A percentile compares a stretch with the other conserved stretches of the same genome.
Evolutionary conservation across 2,888 invertebrate genomes (phyloP).

Genomic region (Chloroclysta siterata): DNA sequence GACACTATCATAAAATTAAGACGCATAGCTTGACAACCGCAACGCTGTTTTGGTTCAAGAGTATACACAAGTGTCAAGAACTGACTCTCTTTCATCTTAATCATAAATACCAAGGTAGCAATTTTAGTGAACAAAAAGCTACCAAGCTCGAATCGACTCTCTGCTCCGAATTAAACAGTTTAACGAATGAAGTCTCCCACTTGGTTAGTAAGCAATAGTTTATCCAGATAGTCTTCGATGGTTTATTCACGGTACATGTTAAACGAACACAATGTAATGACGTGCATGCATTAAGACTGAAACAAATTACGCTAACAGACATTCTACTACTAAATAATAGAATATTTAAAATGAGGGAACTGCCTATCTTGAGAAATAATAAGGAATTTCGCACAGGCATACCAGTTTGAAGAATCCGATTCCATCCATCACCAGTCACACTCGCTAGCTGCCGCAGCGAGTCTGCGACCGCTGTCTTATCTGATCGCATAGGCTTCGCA

Average conservation of each 20-base stretch:
- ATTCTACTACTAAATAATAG: conserved; percentile 39
- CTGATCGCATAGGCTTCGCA: conserved; percentile 33
- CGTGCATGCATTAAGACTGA: conserved; percentile 29
- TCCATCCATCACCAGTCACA: conserved; percentile 71
- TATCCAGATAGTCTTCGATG: conserved; percentile 16
- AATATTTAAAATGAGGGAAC: conserved; percentile 17
- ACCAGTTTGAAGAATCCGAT: conserved; percentile 59
- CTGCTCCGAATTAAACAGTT: conserved; percentile 6
- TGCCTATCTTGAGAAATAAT: conserved; percentile 7
- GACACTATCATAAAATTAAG: background rate
- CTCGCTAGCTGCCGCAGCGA: conserved; percentile 69
- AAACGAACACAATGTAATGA: conserved; percentile 31
- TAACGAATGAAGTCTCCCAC: conserved; percentile 4
- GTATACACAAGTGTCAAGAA: background rate
- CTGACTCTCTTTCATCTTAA: no score
- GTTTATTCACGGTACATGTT: conserved; percentile 19
- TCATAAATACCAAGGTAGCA: no score
- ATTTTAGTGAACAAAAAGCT: background rate
- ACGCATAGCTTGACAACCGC: conserved; percentile 25
- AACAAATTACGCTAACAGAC: conserved; percentile 26
- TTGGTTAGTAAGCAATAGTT: conserved; percentile 6
- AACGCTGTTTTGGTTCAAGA: conserved; percentile 10
- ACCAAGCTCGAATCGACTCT: conserved; percentile 20
- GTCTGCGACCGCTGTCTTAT: conserved; percentile 49
- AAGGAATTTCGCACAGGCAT: conserved; percentile 48